Conservation (phyloP, 2,888 invertebrate genomes). For the Amphipoea lucens region DNA sequence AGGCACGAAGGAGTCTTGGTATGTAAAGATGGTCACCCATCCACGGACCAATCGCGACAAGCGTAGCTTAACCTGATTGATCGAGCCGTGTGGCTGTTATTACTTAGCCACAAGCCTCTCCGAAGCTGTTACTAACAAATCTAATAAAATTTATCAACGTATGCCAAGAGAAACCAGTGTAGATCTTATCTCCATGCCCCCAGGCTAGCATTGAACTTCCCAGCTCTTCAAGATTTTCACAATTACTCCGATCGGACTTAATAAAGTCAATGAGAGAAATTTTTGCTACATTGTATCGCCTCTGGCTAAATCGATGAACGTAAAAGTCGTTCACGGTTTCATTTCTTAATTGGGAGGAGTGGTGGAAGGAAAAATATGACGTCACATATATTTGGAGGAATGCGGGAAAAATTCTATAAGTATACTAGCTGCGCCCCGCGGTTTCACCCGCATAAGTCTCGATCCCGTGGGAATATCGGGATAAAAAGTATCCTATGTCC, state of each 20-base stretch:
- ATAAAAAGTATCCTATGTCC: no score
- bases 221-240: conserved; percentile 45
- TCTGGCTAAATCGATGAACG: conserved; percentile 49
- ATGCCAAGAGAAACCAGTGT: conserved; percentile 34
- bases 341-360: conserved; percentile 31
- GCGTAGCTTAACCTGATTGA: no score
- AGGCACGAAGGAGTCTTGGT: no score
- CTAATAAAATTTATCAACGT: conserved; percentile 7
- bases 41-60: no score
- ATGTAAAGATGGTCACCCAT: no score
- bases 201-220: conserved; percentile 56
- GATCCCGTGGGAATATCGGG: no score
- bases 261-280: conserved; percentile 58
- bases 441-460: no score
- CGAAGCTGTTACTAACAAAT: background rate
- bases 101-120: no score
- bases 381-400: conserved; percentile 5
- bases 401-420: no score
- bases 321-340: conserved; percentile 51
- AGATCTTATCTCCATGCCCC: conserved; percentile 49
- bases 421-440: no score
- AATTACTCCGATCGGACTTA: conserved; percentile 52
- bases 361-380: conserved; percentile 29
- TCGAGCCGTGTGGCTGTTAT: no score
- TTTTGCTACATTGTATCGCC: conserved; percentile 53